A percentile compares a stretch with the other conserved stretches of the same genome.
Conservation (phyloP, 2,797 vertebrate genomes). For the Danio kyathit region DNA sequence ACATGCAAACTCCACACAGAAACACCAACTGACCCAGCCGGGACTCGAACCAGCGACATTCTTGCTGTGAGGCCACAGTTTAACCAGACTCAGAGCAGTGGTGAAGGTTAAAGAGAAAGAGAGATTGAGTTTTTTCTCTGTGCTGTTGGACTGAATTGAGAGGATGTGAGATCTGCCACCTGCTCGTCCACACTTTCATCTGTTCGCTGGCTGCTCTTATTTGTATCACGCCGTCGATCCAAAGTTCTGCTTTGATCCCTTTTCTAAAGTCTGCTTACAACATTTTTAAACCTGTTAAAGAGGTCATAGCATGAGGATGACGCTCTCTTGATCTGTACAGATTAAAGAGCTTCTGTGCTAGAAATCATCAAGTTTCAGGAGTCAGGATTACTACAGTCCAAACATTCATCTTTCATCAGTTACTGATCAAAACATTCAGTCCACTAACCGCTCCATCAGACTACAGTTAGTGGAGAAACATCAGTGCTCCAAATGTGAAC, state of each 20-base stretch:
- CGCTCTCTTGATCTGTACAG: slow-evolving; percentile 13
- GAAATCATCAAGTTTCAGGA: neutral
- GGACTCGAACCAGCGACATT: too few species aligned
- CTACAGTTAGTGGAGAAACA: too few species aligned
- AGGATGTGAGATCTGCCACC: slow-evolving; percentile 25
- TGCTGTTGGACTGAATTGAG: slow-evolving; percentile 27
- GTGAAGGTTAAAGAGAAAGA: neutral
- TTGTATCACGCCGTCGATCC: neutral
- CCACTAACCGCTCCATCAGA: neutral
- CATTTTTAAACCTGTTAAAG: slow-evolving; percentile 8
- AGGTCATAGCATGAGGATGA: neutral
- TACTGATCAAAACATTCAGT: neutral
- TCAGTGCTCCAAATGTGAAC: too few species aligned
- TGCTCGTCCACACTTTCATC: slow-evolving; percentile 13
- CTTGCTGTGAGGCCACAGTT: too few species aligned
- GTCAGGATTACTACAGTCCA: neutral
- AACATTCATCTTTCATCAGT: neutral
- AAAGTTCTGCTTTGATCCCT: slow-evolving; percentile 10
- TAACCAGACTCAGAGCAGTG: too few species aligned
- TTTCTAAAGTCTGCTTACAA: neutral
- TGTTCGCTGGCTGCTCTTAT: slow-evolving; percentile 15
- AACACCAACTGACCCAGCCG: too few species aligned
- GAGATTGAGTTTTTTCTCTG: neutral
- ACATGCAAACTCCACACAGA: too few species aligned
- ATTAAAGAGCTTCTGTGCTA: slow-evolving; percentile 14